Base-by-base conservation (phyloP, 2,113 vertebrate genomes). In the Sialia sialis region DNA sequence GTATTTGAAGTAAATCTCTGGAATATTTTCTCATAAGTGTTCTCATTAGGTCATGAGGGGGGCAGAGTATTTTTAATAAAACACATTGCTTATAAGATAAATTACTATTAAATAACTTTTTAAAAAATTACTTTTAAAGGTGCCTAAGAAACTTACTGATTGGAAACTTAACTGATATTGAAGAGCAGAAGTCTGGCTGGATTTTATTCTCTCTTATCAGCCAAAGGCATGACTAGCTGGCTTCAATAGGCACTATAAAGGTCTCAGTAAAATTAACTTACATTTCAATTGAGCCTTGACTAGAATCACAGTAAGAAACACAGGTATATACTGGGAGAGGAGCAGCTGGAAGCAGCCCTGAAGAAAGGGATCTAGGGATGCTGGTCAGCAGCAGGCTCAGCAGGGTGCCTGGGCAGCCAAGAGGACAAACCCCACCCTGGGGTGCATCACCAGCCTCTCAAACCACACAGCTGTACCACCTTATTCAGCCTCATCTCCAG, bases 371-470 rank as follows among this genome's bases (percentile, higher is more conserved):
- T 23, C 11, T 54, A 13, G 20, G 13, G 3, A 8, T 67, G 43
- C 43, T 86, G 34, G 29, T 52, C 2, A 20, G 23, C 16, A 82
- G 30, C 22, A 72, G 39, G 44, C 4, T 43, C 9, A 43, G 21
- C 13, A 63, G n/a, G 13, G 9, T n/a, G 48, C 10, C 29, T 0
- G 0, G 59, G 48, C n/a, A 54, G 48, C n/a, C 27, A 21, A 23
- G 34, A 32, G 27, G 15, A 13, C 46, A 59, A 75, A 55, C 3
- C 1, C 4, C 27, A 54, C 2, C 43, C 62, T 58, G 15, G 30
- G 17, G 34, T 20, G 26, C 14, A 77, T 29, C 34, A 56, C 15
- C 36, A 60, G 34, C 27, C 3, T 13, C 29, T 11, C 44, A 63
- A n/a, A 87, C 20, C 7, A 15, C 29, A 38, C 6, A n/a, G n/a